Percentiles rank a stretch among this genome's conserved stretches.
Evolutionary conservation across 1,140 invertebrate genomes (phyloP).

Genomic region (Brachionus plicatilis): DNA sequence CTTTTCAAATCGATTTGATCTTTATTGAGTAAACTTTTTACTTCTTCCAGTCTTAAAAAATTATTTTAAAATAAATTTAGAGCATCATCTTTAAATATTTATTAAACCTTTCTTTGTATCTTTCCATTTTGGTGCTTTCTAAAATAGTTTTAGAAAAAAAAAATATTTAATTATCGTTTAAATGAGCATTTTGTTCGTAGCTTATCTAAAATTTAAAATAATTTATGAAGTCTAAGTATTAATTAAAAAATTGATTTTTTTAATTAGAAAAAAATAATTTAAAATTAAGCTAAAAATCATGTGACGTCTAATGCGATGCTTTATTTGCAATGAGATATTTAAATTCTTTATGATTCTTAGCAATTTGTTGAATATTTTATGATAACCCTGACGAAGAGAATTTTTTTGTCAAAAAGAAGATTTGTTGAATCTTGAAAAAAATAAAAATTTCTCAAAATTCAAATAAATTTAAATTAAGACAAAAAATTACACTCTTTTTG

Average conservation of each 20-base stretch:
- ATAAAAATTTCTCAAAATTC: not conserved
- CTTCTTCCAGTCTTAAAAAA: slow-evolving; percentile 10
- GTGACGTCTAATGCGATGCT: not conserved
- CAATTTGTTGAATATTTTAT: not conserved
- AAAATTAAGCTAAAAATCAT: not conserved
- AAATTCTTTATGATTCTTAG: not conserved
- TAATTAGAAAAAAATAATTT: not conserved
- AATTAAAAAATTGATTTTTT: not conserved
- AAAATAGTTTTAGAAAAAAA: not conserved
- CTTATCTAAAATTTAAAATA: not conserved
- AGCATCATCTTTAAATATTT: not conserved
- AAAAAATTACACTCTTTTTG: not conserved
- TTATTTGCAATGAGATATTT: not conserved
- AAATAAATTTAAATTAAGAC: not conserved
- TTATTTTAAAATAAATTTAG: not conserved
- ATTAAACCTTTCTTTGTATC: not conserved
- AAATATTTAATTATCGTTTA: not conserved
- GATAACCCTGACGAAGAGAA: not conserved
- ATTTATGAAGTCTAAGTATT: not conserved
- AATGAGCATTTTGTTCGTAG: not conserved
- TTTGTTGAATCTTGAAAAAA: not conserved
- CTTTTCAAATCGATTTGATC: slow-evolving; percentile 30
- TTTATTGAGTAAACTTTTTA: not conserved
- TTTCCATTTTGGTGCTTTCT: slow-evolving; percentile 15
- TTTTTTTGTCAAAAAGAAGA: not conserved